Conservation (phyloP, 53 echinoderm and acorn worm species). For the Hippasteria phrygiana region DNA sequence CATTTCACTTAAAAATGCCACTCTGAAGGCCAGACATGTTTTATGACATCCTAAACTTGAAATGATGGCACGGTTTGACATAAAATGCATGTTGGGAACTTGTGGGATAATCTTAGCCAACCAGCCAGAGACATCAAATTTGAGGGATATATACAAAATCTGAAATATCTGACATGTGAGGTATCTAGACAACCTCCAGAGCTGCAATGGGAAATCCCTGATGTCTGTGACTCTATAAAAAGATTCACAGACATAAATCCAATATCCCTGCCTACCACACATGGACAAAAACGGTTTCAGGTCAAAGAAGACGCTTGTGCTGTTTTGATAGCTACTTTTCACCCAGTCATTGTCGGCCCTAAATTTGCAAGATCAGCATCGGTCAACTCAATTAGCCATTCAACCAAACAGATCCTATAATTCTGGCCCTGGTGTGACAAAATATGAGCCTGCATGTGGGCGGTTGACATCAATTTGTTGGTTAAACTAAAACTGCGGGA, state of each 20-base stretch:
- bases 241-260: too few species aligned
- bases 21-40: background rate
- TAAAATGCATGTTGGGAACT: background rate
- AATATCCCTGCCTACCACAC: too few species aligned
- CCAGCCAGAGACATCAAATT: background rate
- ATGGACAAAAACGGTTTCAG: too few species aligned
- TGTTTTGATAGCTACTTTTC: too few species aligned
- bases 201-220: background rate
- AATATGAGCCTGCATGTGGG: background rate
- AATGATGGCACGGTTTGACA: background rate
- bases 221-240: too few species aligned
- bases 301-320: too few species aligned
- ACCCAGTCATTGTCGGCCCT: background rate
- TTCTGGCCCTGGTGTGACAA: background rate
- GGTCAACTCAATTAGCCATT: background rate
- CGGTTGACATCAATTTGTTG: constrained; percentile 1
- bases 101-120: background rate
- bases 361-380: constrained; percentile 2
- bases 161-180: background rate
- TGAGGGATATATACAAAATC: background rate
- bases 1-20: background rate
- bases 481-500: constrained; percentile 25
- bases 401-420: background rate
- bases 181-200: background rate
- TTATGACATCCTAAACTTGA: background rate